A percentile compares a stretch with the other conserved stretches of the same genome.
Evolutionary conservation across 2,113 vertebrate genomes (phyloP).

Genomic region (Catharus fuscescens): DNA sequence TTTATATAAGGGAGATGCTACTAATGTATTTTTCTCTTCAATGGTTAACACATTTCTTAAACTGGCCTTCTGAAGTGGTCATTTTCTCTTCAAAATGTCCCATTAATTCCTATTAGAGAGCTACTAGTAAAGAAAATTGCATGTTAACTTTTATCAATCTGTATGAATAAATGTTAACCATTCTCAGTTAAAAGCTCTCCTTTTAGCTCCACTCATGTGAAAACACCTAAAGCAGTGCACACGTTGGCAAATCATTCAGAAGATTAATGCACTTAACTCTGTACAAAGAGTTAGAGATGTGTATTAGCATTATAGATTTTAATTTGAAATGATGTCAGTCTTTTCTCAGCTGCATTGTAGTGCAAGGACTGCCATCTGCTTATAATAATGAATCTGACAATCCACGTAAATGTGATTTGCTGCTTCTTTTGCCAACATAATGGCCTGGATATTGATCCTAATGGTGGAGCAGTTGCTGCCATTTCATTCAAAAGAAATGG

Average conservation of each 20-base stretch:
- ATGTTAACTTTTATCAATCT: slow-evolving; percentile 78
- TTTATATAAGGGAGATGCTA: background rate
- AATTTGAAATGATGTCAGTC: slow-evolving; percentile 95
- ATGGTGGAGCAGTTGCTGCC: slow-evolving; percentile 80
- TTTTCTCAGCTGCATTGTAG: slow-evolving; percentile 83
- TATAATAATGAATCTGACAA: slow-evolving; percentile 94
- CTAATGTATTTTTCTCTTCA: background rate
- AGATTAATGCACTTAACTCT: slow-evolving; percentile 83
- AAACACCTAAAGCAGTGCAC: slow-evolving; percentile 67
- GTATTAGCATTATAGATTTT: slow-evolving; percentile 97
- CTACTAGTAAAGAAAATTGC: slow-evolving; percentile 77
- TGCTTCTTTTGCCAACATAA: slow-evolving; percentile 87
- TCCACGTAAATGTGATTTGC: slow-evolving; percentile 91
- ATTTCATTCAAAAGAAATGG: slow-evolving; percentile 79
- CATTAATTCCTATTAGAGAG: slow-evolving; percentile 75
- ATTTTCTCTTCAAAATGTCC: slow-evolving; percentile 67
- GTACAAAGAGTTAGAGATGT: slow-evolving; percentile 77
- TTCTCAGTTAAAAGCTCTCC: slow-evolving; percentile 70
- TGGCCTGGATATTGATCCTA: slow-evolving; percentile 90
- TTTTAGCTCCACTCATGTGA: slow-evolving; percentile 78
- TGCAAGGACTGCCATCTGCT: slow-evolving; percentile 90
- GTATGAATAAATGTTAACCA: slow-evolving; percentile 76
- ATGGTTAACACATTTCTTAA: background rate
- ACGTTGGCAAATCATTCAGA: slow-evolving; percentile 73
- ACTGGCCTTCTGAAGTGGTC: slow-evolving; percentile 28